Evolutionary conservation across 1,140 invertebrate genomes (phyloP), one percentile per base, ranked within the genome.

Genomic region (Listronotus bonariensis): DNA sequence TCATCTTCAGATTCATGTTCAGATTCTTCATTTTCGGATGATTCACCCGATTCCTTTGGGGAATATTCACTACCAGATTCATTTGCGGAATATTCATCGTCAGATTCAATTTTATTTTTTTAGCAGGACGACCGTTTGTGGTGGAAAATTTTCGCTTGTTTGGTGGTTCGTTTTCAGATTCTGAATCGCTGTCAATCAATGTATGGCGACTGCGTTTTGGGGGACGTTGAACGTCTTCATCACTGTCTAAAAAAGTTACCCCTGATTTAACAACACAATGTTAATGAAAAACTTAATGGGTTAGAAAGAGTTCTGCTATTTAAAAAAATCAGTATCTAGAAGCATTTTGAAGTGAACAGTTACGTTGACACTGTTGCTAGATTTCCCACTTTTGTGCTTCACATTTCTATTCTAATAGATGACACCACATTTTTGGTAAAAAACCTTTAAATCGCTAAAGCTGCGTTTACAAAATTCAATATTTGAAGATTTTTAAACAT

Each of bases 111-210:
- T 55, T 49, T 63, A 4, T 45, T 12, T 36, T 54, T 42, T 65
- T 65, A 17, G 45, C 12, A 20, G 53, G 41, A 1, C 15, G 31
- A 36, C 17, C 40, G 6, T 5, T 7, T 15, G 12, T 0, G 26
- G 46, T 43, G 5, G 52, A 26, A 6, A 32, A 46, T 18, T 51
- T 51, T 52, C 43, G 45, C 40, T 68, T 64, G 5, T 48, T 45
- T 20, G 42, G 41, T 36, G 32, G 34, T 49, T 67, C 55, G 53
- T 68, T 70, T 41, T 74, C 74, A 53, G 55, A 49, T 18, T 74
- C 74, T 11, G 73, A 74, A 55, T 75, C 74, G 53, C 72, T 74
- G 18, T 72, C 69, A 9, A 70, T 43, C 6, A 73, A 57, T 31
- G 58, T 42, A 14, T 54, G 67, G 12, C 69, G 68, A 14, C 51